Conservation (phyloP, 1,140 invertebrate genomes). For the Hesperophylax magnus region DNA sequence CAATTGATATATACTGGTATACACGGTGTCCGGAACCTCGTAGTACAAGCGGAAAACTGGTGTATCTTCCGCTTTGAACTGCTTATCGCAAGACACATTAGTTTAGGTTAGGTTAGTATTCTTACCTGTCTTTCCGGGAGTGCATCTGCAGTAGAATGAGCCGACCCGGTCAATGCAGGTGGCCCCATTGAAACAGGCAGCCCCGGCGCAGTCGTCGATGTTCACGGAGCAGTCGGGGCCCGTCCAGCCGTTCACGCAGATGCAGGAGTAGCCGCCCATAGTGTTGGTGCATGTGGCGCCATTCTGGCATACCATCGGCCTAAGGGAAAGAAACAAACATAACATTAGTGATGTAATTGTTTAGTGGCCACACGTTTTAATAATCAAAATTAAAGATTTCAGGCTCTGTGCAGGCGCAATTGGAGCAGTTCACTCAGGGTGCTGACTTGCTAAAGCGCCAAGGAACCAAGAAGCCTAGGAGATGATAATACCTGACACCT, state of each 20-base stretch:
- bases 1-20: too few relatives aligned
- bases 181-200: conserved; percentile 96
- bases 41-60: too few relatives aligned
- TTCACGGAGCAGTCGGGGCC: conserved; percentile 92
- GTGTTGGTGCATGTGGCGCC: conserved; percentile 95
- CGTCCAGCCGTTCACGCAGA: conserved; percentile 97
- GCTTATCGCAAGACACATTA: too few relatives aligned
- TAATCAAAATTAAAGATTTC: too few relatives aligned
- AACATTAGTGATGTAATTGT: neutral
- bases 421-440: too few relatives aligned
- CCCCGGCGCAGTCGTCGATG: conserved; percentile 93
- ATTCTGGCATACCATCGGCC: conserved; percentile 91
- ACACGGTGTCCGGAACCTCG: too few relatives aligned
- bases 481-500: too few relatives aligned
- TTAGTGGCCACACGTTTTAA: neutral
- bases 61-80: too few relatives aligned
- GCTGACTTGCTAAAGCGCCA: too few relatives aligned
- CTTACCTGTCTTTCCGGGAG: conserved; percentile 93
- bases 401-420: too few relatives aligned
- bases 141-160: conserved; percentile 95
- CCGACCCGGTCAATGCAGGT: conserved; percentile 97
- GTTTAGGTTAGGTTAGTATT: neutral
- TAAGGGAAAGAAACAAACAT: conserved; percentile 50
- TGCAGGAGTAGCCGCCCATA: conserved; percentile 91
- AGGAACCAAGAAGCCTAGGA: too few relatives aligned